phyloP scores from a whole-genome alignment of 2,113 vertebrate genomes.

The Salvelinus namaycush region DNA sequence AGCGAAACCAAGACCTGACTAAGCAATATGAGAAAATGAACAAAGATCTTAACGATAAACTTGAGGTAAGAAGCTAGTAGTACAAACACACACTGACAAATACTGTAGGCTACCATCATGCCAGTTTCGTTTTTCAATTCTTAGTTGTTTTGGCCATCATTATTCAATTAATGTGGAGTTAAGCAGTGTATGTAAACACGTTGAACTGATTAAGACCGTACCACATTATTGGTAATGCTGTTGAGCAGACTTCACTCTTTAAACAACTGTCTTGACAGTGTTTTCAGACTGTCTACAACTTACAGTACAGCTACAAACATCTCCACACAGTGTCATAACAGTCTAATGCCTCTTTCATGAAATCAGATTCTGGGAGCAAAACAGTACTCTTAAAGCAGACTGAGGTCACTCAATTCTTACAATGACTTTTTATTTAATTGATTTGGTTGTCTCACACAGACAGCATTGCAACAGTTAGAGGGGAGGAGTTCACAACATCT shows the following conservation, averaged over 20 bases:
- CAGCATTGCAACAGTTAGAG: neutral
- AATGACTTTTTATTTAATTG: too few species aligned
- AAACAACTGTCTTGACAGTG: neutral
- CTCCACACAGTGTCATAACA: too few species aligned
- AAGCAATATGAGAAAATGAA: constrained; percentile 97
- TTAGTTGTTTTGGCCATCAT: neutral
- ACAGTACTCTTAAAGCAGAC: too few species aligned
- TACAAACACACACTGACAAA: neutral
- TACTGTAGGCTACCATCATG: neutral
- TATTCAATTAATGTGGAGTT: neutral
- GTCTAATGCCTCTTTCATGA: too few species aligned
- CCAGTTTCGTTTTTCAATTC: neutral
- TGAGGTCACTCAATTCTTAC: too few species aligned
- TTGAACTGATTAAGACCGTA: neutral
- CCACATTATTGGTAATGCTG: neutral
- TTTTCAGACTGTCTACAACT: neutral
- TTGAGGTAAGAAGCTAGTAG: constrained; percentile 82
- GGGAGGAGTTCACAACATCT: neutral
- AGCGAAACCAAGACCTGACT: constrained; percentile 95
- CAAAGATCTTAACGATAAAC: constrained; percentile 91
- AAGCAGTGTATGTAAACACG: neutral
- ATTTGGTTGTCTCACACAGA: neutral
- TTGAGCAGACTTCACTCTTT: neutral
- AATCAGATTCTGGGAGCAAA: too few species aligned
- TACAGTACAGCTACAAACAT: too few species aligned